Base-by-base conservation (phyloP, 2,888 invertebrate species). In the Taphrorychus bicolor region DNA sequence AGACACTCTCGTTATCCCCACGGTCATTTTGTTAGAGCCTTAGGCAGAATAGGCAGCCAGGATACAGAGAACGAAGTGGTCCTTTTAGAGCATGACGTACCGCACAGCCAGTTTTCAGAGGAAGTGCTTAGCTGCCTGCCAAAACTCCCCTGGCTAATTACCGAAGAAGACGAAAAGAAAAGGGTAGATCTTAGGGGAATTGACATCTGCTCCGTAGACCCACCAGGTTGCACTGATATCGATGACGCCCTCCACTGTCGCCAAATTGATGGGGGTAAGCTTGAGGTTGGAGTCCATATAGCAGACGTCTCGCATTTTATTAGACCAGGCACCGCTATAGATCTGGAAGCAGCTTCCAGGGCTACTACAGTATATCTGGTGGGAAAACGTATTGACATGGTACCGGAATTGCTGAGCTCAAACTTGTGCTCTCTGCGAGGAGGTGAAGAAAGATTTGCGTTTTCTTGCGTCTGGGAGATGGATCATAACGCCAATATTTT, bases 281-380 rank as follows among this genome's bases (percentile, higher is more conserved):
- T 87, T 52, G 92, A 95, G 84, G 90, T 97, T 52, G 98, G 98
- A 14, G 98, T 99, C 0, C 99, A 99, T 78, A 99, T 99, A 70
- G 99, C 99, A 4, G 99, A 99, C 84, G 99, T 99, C 5, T 95
- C 97, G 1, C 94, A 99, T 84, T 99, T 98, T 78, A 95, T 99
- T 67, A 85, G 95, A 48, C 97, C 98, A 0, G 90, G 93, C 59
- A 97, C 93, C 24, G 94, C 98, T 0, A 80, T 99, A 57, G 98
- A 99, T 77, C 86, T 88, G 72, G 98, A 98, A 81, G 98, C 98
- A 0, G 93, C 95, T 0, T 86, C 89, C n/a, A 86, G 99, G 73
- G 94, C 95, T 3, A 99, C 98, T 0, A 98, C 98, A 0, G 98
- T 98, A 0, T 99, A 99, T 82, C 85, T 99, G 23, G 95, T 97